These are phyloP conservation scores for Melipona quadrifasciata DNA, from an alignment of 1,140 invertebrate species.

Conservation along the genomic window DNA sequence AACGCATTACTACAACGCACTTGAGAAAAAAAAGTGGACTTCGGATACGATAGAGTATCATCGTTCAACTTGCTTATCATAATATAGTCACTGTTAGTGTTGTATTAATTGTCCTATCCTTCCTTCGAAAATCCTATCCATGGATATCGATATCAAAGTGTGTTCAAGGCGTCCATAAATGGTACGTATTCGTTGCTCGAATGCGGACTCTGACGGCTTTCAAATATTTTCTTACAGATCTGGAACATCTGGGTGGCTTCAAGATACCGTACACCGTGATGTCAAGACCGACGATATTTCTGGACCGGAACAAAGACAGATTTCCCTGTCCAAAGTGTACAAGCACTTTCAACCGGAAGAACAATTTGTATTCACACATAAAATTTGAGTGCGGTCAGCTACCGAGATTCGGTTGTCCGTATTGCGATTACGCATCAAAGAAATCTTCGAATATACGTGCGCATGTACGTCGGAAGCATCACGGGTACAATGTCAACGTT, in stretches of 20 bases:
- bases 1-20: background rate
- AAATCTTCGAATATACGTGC: slow-evolving; percentile 80
- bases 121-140: background rate
- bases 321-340: slow-evolving; percentile 85
- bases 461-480: slow-evolving; percentile 75
- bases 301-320: slow-evolving; percentile 53
- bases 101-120: background rate
- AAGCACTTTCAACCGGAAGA: slow-evolving; percentile 84
- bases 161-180: background rate
- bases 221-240: slow-evolving; percentile 66
- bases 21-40: too few species aligned
- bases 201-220: slow-evolving; percentile 35
- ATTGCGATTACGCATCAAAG: slow-evolving; percentile 81
- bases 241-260: slow-evolving; percentile 50
- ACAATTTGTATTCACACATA: slow-evolving; percentile 84
- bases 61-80: background rate
- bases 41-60: too few species aligned
- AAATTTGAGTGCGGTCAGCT: slow-evolving; percentile 84
- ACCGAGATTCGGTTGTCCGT: slow-evolving; percentile 83
- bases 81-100: background rate
- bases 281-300: background rate
- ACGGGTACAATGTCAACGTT: slow-evolving; percentile 53
- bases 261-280: slow-evolving; percentile 34
- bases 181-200: background rate
- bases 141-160: background rate